phyloP scores from a whole-genome alignment of 2,113 vertebrate genomes.

The Anthoscopus minutus region DNA sequence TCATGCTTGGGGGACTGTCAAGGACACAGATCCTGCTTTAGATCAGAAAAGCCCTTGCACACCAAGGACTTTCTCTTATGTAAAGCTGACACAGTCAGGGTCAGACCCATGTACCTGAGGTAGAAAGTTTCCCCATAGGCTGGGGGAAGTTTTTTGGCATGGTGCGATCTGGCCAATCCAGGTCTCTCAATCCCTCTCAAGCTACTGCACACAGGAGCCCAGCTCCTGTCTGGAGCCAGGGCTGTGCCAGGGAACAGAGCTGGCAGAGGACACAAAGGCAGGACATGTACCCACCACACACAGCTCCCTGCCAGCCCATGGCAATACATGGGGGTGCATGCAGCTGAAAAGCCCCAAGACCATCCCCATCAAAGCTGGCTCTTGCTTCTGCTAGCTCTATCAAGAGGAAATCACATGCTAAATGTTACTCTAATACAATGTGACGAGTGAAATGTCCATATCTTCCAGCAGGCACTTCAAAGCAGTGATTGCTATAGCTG shows the following conservation, averaged over 20 bases:
- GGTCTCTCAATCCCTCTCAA: background rate
- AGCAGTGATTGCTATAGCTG: background rate
- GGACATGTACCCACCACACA: background rate
- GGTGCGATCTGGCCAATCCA: background rate
- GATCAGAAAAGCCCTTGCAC: background rate
- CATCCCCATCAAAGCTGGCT: background rate
- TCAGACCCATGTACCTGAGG: background rate
- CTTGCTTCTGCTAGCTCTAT: background rate
- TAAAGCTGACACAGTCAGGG: background rate
- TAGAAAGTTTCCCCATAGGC: background rate
- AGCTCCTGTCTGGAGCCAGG: no score
- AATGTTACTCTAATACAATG: background rate
- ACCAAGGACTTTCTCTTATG: background rate
- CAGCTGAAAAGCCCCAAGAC: background rate
- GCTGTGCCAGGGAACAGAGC: background rate
- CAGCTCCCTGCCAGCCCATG: background rate
- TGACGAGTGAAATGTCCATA: background rate
- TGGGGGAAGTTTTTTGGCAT: background rate
- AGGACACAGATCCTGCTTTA: background rate
- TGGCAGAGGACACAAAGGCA: background rate
- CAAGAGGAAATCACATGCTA: background rate
- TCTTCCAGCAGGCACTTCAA: background rate
- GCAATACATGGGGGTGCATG: background rate
- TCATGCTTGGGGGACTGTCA: background rate
- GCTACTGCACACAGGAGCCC: background rate